Base-by-base conservation (phyloP, 2,797 vertebrate genomes). In the Mionectes olivaceus region DNA sequence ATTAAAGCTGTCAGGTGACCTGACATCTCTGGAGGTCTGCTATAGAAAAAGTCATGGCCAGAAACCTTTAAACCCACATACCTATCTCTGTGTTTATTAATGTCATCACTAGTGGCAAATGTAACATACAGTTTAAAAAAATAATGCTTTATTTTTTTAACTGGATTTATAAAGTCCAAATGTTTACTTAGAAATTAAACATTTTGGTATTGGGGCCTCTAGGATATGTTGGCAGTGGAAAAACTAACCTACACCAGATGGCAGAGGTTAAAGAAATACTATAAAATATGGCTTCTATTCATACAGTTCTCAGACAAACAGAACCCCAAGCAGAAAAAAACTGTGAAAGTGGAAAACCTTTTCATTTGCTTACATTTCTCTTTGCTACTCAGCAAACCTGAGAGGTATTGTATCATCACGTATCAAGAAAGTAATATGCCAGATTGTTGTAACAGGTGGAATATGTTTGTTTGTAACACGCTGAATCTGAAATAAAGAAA, bases 381-480 rank as follows among this genome's bases (percentile, higher is more conserved):
- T 97, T 97, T 97, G 97, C 97, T 96, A 97, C 96, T 96, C 94
- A 86, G 96, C 96, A 97, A 97, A 97, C 97, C 97, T 97, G 97
- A 97, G 97, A 97, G 97, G 97, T 97, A 97, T 97, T 97, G 95
- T 96, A 97, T 97, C 96, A 97, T 97, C 97, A 97, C 94, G 95
- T 97, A 97, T 97, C 96, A 97, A 96, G 96, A 97, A 97, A 97
- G 96, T 97, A 97, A 97, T 97, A 97, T 96, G 97, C 97, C 96
- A 97, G 96, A 94, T 97, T 97, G 97, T 97, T 96, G 96, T 97
- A 97, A 97, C 97, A 97, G 97, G 97, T 97, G 97, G 96, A 97
- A 97, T 96, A 97, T 96, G 97, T 97, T 97, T 96, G 94, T 97
- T 96, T 97, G 97, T 94, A 97, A 96, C 96, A 97, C 97, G 53